phyloP scores from a whole-genome alignment of 2,797 vertebrate genomes.

The Ficedula albicollis region DNA sequence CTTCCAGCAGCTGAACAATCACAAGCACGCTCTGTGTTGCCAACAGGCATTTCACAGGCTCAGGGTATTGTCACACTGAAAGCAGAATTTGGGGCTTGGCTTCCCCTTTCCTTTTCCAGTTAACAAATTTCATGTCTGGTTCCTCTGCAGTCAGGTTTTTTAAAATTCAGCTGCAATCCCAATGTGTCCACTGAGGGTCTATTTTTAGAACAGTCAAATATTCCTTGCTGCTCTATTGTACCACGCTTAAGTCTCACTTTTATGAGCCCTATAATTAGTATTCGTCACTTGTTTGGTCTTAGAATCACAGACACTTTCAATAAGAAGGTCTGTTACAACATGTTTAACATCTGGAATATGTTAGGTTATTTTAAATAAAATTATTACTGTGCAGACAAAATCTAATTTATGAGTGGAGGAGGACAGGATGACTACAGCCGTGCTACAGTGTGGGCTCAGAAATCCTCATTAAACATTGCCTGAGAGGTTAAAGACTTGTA shows the following conservation, averaged over 20 bases:
- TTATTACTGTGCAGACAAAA: constrained; percentile 6
- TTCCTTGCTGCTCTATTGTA: neutral
- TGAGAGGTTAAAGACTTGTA: neutral
- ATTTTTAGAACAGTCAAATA: constrained; percentile 42
- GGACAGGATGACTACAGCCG: neutral
- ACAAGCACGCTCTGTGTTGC: neutral
- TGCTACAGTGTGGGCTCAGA: neutral
- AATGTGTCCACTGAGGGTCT: constrained; percentile 2
- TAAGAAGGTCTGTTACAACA: constrained; percentile 25
- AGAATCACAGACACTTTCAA: neutral
- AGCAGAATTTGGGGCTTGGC: neutral
- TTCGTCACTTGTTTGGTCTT: neutral
- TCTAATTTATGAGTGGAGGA: neutral
- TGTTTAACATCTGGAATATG: neutral
- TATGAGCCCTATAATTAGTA: neutral
- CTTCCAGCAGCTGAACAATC: neutral
- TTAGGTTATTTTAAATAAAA: neutral
- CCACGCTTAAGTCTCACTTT: neutral
- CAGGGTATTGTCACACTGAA: neutral
- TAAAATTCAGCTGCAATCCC: constrained; percentile 38
- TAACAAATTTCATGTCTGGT: neutral
- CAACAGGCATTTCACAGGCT: neutral
- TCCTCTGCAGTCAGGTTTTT: constrained; percentile 16
- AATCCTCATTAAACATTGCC: neutral
- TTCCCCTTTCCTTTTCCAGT: constrained; percentile 2